Base-by-base conservation (phyloP, 2,797 vertebrate genomes). In the Mormyrops attenuatus region DNA sequence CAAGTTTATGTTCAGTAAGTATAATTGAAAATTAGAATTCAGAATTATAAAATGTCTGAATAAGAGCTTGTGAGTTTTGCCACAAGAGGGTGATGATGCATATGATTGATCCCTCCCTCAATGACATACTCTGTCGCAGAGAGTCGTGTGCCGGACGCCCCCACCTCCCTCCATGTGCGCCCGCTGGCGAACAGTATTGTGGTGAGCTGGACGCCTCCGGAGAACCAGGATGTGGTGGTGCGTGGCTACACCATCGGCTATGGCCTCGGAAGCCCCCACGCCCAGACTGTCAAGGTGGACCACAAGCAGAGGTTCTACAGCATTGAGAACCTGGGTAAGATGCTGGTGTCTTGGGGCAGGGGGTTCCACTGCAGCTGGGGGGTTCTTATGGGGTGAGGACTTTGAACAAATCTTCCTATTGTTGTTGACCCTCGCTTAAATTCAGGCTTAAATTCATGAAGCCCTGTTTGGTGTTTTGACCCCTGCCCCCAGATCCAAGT, bases 251-350 rank as follows among this genome's bases (percentile, higher is more conserved):
- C 95, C 15, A 99, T 99, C 22, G 96, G 97, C 57, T 99, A 99
- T 0, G 99, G 99, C 89, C 96, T 99, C 3, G 99, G 99, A 90
- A 99, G 98, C 77, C 99, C 99, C 13, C 98, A 99, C 0, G 97
- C 98, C 0, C 97, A 99, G 96, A 98, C 97, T 91, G 97, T 99
- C 95, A 98, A 97, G 91, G 97, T 99, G 93, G 98, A 99, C 95
- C 98, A 99, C 91, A 99, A 99, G 55, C 99, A 99, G 92, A 97
- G 98, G 92, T 99, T 99, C 92, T 99, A 97, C 94, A 99, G 97
- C 89, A 99, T 99, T 0, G 98, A 99, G 92, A 98, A 98, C 93
- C 94, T 99, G 1, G 97, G 99, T 99, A 93, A 93, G 96, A 92
- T 69, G 15, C 50, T 15, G 30, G 7, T 66, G n/a, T 17, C 7